phyloP scores from a whole-genome alignment of 2,888 invertebrate genomes.

The Hoplodrina blanda region DNA sequence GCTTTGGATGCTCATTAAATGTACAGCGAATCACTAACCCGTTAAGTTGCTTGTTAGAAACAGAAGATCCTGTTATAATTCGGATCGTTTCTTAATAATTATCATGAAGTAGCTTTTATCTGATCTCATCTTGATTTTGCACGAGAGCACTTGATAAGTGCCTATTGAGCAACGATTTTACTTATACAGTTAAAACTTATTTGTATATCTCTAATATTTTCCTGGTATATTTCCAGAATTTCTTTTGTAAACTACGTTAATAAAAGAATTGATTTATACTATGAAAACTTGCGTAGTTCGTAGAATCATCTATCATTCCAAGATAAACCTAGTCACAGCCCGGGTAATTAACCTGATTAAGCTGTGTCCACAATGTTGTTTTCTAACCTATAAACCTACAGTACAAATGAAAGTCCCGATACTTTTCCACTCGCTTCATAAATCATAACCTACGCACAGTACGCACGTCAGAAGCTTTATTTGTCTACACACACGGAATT shows the following conservation, averaged over 20 bases:
- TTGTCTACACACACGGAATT: constrained; percentile 61
- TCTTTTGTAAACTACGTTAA: not conserved
- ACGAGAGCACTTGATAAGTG: constrained; percentile 41
- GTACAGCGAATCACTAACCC: constrained; percentile 50
- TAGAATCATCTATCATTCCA: constrained; percentile 44
- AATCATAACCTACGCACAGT: constrained; percentile 51
- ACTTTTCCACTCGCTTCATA: constrained; percentile 47
- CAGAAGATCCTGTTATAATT: constrained; percentile 63
- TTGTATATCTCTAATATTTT: not conserved
- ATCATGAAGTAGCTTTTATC: constrained; percentile 54
- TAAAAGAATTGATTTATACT: constrained; percentile 17
- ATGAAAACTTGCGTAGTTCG: constrained; percentile 20
- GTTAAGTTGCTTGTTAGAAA: constrained; percentile 60
- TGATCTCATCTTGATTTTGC: constrained; percentile 50
- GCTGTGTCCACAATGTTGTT: constrained; percentile 12
- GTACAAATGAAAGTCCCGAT: constrained; percentile 58
- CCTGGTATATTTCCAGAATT: constrained; percentile 14
- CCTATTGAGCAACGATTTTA: constrained; percentile 8
- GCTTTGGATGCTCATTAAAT: constrained; percentile 53
- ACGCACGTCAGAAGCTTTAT: constrained; percentile 57
- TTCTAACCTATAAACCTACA: constrained; percentile 48
- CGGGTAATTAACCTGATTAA: constrained; percentile 41
- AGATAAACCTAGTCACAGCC: constrained; percentile 43
- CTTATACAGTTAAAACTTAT: not conserved
- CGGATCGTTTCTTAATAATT: constrained; percentile 54